phyloP scores from a whole-genome alignment of 2,888 invertebrate genomes.

The Chydorus sphaericus region DNA sequence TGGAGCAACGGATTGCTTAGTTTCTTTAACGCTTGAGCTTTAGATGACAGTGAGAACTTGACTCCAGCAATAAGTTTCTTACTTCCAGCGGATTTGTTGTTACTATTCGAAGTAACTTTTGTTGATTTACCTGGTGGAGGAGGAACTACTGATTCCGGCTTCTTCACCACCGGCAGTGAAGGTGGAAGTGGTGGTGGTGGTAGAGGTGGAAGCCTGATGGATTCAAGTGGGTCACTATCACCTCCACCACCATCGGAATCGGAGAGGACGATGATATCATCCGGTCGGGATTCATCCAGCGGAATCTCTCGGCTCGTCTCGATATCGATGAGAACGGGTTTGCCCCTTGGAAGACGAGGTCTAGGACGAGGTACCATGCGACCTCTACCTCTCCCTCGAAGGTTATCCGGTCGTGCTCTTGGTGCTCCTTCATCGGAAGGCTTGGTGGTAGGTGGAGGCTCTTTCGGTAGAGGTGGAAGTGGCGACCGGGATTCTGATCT shows the following conservation, averaged over 20 bases:
- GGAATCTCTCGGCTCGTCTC: slow-evolving; percentile 50
- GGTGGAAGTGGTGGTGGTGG: slow-evolving; percentile 16
- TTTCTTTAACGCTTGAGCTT: slow-evolving; percentile 1
- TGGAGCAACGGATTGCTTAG: background rate
- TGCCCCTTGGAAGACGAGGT: background rate
- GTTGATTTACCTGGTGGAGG: background rate
- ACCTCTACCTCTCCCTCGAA: background rate
- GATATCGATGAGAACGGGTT: slow-evolving; percentile 50
- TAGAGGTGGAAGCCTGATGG: slow-evolving; percentile 16
- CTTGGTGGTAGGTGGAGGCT: slow-evolving; percentile 23
- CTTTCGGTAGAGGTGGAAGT: slow-evolving; percentile 16
- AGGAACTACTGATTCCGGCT: slow-evolving; percentile 3
- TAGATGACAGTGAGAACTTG: slow-evolving; percentile 8
- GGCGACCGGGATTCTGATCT: slow-evolving; percentile 10
- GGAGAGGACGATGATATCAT: slow-evolving; percentile 65
- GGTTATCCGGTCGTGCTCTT: slow-evolving; percentile 1
- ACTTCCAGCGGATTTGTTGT: background rate
- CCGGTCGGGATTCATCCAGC: slow-evolving; percentile 62
- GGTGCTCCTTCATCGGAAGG: slow-evolving; percentile 16
- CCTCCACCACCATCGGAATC: slow-evolving; percentile 48
- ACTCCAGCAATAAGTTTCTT: slow-evolving; percentile 1
- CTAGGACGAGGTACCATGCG: slow-evolving; percentile 3
- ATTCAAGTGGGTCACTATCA: slow-evolving; percentile 32
- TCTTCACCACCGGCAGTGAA: slow-evolving; percentile 15
- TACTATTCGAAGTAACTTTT: background rate